phyloP scores from a whole-genome alignment of 2,797 vertebrate genomes.

The Parambassis ranga region DNA sequence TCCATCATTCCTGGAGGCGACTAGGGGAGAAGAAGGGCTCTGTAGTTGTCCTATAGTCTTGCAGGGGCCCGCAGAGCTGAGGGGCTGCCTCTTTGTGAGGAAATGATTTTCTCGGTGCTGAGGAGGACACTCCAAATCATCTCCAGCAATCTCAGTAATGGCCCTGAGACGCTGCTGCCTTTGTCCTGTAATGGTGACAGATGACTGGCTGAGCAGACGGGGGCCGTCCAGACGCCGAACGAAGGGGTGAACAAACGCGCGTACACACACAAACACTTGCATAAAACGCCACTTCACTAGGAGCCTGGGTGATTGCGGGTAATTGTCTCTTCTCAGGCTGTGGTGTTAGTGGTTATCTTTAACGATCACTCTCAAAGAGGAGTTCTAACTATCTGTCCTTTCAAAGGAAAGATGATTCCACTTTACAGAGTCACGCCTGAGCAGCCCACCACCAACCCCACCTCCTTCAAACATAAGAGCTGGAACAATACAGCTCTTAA shows the following conservation, averaged over 20 bases:
- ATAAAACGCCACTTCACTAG: slow-evolving; percentile 71
- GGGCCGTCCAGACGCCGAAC: slow-evolving; percentile 63
- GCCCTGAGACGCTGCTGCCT: slow-evolving; percentile 80
- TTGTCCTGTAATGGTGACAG: slow-evolving; percentile 85
- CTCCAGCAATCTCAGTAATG: slow-evolving; percentile 88
- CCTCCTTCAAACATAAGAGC: slow-evolving; percentile 47
- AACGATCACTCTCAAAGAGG: slow-evolving; percentile 71
- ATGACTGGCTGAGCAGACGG: slow-evolving; percentile 71
- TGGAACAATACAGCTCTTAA: slow-evolving; percentile 38
- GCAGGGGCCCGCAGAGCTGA: slow-evolving; percentile 57
- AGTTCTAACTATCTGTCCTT: slow-evolving; percentile 72
- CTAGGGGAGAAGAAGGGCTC: slow-evolving; percentile 26
- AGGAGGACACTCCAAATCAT: slow-evolving; percentile 85
- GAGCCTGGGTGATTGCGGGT: slow-evolving; percentile 70
- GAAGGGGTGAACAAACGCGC: slow-evolving; percentile 47
- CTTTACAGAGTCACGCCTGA: slow-evolving; percentile 67
- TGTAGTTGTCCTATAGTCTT: slow-evolving; percentile 54
- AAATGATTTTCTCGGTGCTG: slow-evolving; percentile 81
- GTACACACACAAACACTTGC: slow-evolving; percentile 71
- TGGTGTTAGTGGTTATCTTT: slow-evolving; percentile 75
- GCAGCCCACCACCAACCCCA: slow-evolving; percentile 6
- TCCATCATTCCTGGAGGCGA: slow-evolving; percentile 34
- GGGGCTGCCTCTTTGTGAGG: slow-evolving; percentile 72
- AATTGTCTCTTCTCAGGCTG: slow-evolving; percentile 74
- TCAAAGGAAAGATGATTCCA: slow-evolving; percentile 76